Conservation (phyloP, 2,113 vertebrate species). For the Budorcas taxicolor region DNA sequence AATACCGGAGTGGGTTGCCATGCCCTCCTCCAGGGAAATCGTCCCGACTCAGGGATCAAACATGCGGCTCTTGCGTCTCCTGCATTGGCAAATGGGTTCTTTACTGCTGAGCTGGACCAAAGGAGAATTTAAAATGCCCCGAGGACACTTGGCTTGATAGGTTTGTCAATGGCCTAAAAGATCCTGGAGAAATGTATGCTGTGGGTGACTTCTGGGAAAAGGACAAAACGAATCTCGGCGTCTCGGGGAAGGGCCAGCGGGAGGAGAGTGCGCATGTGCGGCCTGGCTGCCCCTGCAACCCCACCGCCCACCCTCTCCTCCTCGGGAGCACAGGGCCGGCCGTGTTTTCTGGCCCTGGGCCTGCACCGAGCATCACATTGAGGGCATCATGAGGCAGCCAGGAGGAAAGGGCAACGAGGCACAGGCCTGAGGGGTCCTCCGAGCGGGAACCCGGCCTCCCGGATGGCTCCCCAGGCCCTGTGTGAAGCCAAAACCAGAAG, state of each 20-base stretch:
- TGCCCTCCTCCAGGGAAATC: neutral
- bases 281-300: fast-evolving
- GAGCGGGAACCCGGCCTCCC: fast-evolving
- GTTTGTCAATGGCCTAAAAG: neutral
- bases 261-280: fast-evolving
- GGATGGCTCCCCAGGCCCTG: fast-evolving
- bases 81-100: neutral
- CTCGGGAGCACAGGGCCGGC: neutral
- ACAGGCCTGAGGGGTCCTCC: neutral
- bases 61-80: neutral
- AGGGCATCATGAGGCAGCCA: neutral
- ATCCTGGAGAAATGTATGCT: neutral
- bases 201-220: neutral
- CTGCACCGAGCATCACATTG: fast-evolving
- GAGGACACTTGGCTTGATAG: too few species aligned
- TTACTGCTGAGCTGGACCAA: neutral
- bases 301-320: neutral
- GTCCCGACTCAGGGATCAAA: neutral
- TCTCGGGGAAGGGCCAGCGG: fast-evolving
- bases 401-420: neutral
- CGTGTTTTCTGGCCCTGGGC: neutral
- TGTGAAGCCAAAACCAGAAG: neutral
- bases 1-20: neutral
- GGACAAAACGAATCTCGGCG: fast-evolving
- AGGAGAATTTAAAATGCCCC: neutral